Conservation (phyloP, 2,888 invertebrate species). For the Chloroclystis v-ata region DNA sequence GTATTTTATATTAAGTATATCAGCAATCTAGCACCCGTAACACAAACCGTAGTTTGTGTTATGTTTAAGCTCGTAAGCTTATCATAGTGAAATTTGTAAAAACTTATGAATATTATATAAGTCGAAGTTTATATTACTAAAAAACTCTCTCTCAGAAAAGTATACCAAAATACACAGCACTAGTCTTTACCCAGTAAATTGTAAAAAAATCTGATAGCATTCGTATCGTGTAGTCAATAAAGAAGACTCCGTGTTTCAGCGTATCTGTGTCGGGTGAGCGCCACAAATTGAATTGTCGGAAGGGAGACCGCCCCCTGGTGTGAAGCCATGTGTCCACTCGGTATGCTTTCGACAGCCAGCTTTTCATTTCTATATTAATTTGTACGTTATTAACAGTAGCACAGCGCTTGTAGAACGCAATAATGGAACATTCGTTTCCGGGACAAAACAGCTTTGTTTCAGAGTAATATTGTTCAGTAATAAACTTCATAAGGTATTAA, state of each 20-base stretch:
- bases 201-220: too few species aligned
- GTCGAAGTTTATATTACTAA: too few species aligned
- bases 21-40: too few species aligned
- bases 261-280: constrained; percentile 30
- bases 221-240: too few species aligned
- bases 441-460: constrained; percentile 2
- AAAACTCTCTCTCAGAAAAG: too few species aligned
- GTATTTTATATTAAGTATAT: too few species aligned
- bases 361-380: constrained; percentile 32
- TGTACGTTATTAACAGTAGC: constrained; percentile 21
- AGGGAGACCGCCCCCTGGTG: constrained; percentile 7
- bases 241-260: constrained; percentile 11
- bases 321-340: constrained; percentile 24
- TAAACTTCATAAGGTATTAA: constrained; percentile 1
- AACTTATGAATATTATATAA: too few species aligned
- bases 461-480: neutral
- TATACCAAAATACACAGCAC: too few species aligned
- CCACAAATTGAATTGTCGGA: constrained; percentile 36
- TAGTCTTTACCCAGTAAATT: too few species aligned
- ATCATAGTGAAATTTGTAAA: too few species aligned
- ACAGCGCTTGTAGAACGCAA: constrained; percentile 11
- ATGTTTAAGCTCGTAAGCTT: too few species aligned
- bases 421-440: constrained; percentile 4
- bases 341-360: constrained; percentile 30
- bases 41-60: too few species aligned